phyloP scores from a whole-genome alignment of 64 coral and sea anemone genomes.

The Anthopleura sola region DNA sequence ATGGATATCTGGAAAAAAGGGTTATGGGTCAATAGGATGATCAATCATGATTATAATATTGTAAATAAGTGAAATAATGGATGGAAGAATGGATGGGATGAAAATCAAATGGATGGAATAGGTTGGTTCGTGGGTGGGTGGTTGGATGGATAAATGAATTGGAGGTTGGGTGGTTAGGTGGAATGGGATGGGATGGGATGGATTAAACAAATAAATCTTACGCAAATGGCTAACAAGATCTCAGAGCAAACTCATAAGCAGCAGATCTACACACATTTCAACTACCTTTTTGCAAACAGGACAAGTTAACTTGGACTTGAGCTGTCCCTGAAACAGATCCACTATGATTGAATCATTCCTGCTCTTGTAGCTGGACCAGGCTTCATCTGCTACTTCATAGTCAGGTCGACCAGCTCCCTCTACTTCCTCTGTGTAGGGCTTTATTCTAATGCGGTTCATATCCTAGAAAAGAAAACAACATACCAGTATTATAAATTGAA shows the following conservation, averaged over 20 bases:
- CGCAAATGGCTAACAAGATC: no score
- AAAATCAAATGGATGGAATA: background rate
- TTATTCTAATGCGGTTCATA: constrained; percentile 65
- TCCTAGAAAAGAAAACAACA: constrained; percentile 43
- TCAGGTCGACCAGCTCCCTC: constrained; percentile 78
- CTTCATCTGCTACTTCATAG: constrained; percentile 64
- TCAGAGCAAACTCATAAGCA: no score
- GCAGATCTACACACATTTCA: background rate
- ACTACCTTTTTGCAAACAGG: constrained; percentile 78
- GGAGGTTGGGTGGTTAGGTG: background rate
- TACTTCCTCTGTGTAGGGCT: constrained; percentile 81
- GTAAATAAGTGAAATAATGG: no score
- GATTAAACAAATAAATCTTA: no score
- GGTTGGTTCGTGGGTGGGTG: background rate
- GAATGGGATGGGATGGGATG: no score
- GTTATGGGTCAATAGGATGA: no score
- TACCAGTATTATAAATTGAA: no score
- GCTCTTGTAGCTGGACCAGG: constrained; percentile 75
- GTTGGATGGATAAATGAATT: background rate
- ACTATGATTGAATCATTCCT: constrained; percentile 87
- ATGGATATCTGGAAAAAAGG: constrained; percentile 63
- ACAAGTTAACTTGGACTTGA: constrained; percentile 85
- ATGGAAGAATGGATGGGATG: no score
- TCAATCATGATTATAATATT: no score
- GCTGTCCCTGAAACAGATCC: constrained; percentile 84